Evolutionary conservation across 2,113 vertebrate species (phyloP).

Genomic region (Ochotona curzoniae): DNA sequence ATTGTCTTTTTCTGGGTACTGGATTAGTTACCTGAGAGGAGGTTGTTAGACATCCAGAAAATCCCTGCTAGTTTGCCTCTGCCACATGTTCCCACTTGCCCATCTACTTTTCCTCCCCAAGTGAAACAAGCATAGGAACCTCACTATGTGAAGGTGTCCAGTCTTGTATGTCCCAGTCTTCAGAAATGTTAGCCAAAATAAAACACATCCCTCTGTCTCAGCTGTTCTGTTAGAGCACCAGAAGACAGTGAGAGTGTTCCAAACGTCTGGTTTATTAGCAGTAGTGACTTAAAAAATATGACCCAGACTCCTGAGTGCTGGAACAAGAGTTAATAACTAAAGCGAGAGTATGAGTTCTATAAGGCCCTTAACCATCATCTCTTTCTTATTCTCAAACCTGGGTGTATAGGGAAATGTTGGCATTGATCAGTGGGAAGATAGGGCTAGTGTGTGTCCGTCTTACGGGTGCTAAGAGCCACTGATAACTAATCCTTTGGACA

Average conservation of each 20-base stretch:
- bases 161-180: neutral
- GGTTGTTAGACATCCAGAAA: neutral
- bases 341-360: too few relatives aligned
- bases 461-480: neutral
- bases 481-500: neutral
- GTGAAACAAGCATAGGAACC: neutral
- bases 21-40: neutral
- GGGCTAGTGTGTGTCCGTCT: neutral
- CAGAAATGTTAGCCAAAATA: neutral
- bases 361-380: neutral
- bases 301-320: neutral
- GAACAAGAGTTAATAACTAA: neutral
- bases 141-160: neutral
- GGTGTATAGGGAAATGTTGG: neutral
- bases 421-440: neutral
- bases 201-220: neutral
- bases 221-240: neutral
- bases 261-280: too few relatives aligned
- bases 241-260: neutral
- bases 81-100: rapidly evolving
- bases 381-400: neutral
- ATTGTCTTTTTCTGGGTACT: neutral
- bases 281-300: neutral
- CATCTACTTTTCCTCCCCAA: neutral
- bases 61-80: neutral